Percentiles rank a stretch among this genome's conserved stretches.
These are phyloP conservation scores for Zaprionus tsacasi DNA, from an alignment of 1,140 invertebrate species.

Conservation along the genomic window DNA sequence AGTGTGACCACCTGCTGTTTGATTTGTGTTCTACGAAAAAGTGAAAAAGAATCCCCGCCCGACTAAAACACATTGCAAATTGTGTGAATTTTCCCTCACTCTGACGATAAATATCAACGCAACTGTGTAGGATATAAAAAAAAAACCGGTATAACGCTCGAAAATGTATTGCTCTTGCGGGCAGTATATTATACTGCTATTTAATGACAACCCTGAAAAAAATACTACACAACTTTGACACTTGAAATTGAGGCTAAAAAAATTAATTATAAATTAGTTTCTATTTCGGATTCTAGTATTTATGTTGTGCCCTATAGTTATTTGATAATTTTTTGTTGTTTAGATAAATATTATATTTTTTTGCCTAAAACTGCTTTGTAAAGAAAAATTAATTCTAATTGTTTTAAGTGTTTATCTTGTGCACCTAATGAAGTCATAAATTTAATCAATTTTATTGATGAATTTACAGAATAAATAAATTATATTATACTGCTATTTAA, in stretches of 20 bases:
- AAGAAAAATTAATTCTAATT: too few relatives aligned
- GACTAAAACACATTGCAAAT: constrained; percentile 2
- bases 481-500: not conserved
- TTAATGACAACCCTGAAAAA: not conserved
- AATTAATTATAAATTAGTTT: not conserved
- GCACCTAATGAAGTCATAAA: not conserved
- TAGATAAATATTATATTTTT: too few relatives aligned
- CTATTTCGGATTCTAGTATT: too few relatives aligned
- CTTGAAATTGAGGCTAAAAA: too few relatives aligned
- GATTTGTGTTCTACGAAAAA: constrained; percentile 56
- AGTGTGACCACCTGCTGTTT: constrained; percentile 70
- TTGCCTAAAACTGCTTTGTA: too few relatives aligned
- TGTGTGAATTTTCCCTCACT: constrained; percentile 17
- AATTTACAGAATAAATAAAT: not conserved
- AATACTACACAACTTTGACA: not conserved
- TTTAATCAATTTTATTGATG: not conserved
- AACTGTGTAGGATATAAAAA: not conserved
- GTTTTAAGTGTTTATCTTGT: not conserved
- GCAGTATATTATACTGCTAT: not conserved
- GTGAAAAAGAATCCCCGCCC: constrained; percentile 23
- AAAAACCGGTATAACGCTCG: not conserved
- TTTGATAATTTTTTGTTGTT: too few relatives aligned
- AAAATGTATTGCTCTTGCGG: not conserved
- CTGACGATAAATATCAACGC: constrained; percentile 19
- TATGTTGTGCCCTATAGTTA: too few relatives aligned